phyloP scores from a whole-genome alignment of 2,797 vertebrate genomes.

The Spheniscus humboldti region DNA sequence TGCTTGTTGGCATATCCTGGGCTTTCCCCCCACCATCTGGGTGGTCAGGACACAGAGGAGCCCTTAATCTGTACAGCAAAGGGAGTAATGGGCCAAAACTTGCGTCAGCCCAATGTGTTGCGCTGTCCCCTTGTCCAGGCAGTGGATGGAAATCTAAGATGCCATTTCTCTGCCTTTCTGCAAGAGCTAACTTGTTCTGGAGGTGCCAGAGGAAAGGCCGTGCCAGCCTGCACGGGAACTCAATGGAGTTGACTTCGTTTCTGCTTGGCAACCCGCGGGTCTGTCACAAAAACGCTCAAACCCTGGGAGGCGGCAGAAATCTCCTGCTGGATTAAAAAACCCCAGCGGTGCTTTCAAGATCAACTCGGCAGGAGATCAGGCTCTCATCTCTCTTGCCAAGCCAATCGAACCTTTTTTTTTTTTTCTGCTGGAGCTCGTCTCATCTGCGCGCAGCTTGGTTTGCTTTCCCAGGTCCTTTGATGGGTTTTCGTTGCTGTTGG shows the following conservation, averaged over 20 bases:
- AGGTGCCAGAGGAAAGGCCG: background rate
- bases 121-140: background rate
- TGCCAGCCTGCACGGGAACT: background rate
- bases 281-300: conserved; percentile 23
- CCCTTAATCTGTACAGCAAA: background rate
- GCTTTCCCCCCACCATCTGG: background rate
- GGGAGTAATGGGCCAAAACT: background rate
- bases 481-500: conserved; percentile 1
- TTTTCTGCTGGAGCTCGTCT: background rate
- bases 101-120: accelerated
- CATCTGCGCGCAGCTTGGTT: background rate
- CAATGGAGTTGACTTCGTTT: background rate
- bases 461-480: conserved; percentile 40
- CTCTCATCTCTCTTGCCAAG: conserved; percentile 8
- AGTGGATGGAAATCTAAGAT: background rate
- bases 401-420: background rate
- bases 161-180: background rate
- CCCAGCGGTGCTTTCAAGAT: conserved; percentile 27
- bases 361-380: background rate
- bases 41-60: background rate
- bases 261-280: conserved; percentile 13
- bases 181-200: background rate
- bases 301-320: conserved; percentile 26
- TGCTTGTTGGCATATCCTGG: background rate
- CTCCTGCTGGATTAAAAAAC: conserved; percentile 47